Evolutionary conservation across 2,113 vertebrate species (phyloP).

Genomic region (Casuarius casuarius): DNA sequence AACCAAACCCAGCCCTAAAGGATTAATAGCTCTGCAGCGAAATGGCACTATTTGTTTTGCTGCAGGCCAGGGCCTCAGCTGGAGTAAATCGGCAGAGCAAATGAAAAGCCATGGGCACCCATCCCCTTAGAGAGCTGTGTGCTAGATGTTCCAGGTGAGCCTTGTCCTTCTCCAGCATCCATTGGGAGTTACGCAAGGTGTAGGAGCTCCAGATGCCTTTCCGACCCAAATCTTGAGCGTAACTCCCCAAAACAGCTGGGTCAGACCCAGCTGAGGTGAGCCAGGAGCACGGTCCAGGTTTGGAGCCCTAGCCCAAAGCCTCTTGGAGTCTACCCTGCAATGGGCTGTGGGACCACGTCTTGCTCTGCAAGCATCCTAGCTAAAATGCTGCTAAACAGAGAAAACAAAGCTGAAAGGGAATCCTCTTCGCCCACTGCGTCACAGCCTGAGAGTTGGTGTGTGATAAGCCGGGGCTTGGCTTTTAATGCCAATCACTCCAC

Average conservation of each 20-base stretch:
- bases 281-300: neutral
- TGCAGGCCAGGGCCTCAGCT: too few species aligned
- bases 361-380: neutral
- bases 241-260: neutral
- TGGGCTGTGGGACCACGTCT: neutral
- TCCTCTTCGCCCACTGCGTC: neutral
- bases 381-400: neutral
- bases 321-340: neutral
- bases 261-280: neutral
- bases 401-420: neutral
- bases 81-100: too few species aligned
- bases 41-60: too few species aligned
- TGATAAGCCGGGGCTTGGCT: neutral
- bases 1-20: too few species aligned
- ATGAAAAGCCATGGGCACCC: too few species aligned
- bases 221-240: neutral
- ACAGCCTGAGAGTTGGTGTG: neutral
- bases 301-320: fast-evolving
- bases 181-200: neutral
- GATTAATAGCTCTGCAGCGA: too few species aligned
- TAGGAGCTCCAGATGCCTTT: neutral
- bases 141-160: neutral
- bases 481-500: neutral
- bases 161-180: neutral
- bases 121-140: too few species aligned